These are phyloP conservation scores for Dromas ardeola DNA, from an alignment of 2,113 vertebrate genomes.

Conservation along the genomic window DNA sequence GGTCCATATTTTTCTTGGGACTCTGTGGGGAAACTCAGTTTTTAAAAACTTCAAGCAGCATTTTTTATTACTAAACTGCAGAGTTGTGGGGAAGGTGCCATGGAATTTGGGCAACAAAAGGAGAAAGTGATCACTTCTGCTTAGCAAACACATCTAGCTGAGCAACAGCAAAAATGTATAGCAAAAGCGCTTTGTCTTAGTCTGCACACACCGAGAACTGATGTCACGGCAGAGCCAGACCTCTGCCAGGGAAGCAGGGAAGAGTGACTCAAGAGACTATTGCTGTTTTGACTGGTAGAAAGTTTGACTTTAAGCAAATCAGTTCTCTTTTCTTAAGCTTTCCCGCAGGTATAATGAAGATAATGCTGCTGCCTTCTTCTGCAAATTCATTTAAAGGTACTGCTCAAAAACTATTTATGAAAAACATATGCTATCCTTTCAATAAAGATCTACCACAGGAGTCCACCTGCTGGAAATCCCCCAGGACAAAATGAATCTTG, in stretches of 20 bases:
- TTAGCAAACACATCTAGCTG: not conserved
- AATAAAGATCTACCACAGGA: not conserved
- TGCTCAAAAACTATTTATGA: not conserved
- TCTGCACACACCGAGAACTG: not conserved
- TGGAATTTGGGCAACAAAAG: not conserved
- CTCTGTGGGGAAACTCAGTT: not conserved
- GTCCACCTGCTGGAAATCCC: not conserved
- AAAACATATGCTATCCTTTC: not conserved
- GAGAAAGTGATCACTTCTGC: not conserved
- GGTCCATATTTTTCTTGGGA: not conserved
- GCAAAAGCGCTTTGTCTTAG: not conserved
- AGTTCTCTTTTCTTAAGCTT: constrained; percentile 22
- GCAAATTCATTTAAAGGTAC: constrained; percentile 31
- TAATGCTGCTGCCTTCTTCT: constrained; percentile 23
- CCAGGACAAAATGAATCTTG: not conserved
- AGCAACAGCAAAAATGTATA: not conserved
- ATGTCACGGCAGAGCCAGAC: not conserved
- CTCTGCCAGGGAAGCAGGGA: constrained; percentile 27
- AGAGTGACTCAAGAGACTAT: constrained; percentile 10
- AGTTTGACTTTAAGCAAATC: constrained; percentile 28
- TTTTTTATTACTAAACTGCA: not conserved
- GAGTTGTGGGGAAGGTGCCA: not conserved
- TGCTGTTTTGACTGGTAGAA: not conserved
- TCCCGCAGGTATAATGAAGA: constrained; percentile 37
- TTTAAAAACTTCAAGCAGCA: not conserved